Percentiles rank a stretch among this genome's conserved stretches.
Evolutionary conservation across 2,113 vertebrate species (phyloP).

Genomic region (Notarius quadriscutis): DNA sequence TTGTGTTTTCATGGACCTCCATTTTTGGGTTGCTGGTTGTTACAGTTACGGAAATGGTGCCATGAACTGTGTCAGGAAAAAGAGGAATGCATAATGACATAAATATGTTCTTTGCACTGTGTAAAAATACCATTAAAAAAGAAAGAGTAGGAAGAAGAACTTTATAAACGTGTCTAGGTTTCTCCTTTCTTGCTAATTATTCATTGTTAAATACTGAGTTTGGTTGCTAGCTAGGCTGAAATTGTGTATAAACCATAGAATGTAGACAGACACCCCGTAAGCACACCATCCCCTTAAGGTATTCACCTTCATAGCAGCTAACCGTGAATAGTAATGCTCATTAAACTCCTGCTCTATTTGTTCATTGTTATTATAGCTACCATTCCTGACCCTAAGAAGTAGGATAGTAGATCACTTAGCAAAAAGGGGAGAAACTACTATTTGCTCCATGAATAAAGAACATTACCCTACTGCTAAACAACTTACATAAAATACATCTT

Average conservation of each 20-base stretch:
- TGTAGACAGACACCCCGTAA: not conserved
- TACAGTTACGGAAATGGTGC: slow-evolving; percentile 64
- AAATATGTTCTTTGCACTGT: not conserved
- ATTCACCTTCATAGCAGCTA: not conserved
- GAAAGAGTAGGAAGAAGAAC: not conserved
- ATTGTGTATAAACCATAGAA: not conserved
- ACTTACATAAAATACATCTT: not conserved
- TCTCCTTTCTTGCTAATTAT: not conserved
- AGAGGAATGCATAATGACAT: not conserved
- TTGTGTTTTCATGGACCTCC: slow-evolving; percentile 72
- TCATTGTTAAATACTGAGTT: not conserved
- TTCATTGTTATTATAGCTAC: not conserved
- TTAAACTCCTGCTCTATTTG: not conserved
- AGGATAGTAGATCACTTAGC: not conserved
- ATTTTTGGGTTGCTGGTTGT: slow-evolving; percentile 67
- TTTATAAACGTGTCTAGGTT: not conserved
- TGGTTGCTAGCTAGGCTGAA: not conserved
- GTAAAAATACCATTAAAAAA: not conserved
- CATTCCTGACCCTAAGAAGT: not conserved
- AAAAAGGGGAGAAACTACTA: not conserved
- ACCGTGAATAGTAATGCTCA: not conserved
- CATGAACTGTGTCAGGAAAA: slow-evolving; percentile 57
- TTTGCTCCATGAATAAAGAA: not conserved
- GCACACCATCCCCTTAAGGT: not conserved
- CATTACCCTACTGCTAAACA: not conserved